Percentiles rank a stretch among this genome's conserved stretches.
Evolutionary conservation across 2,797 vertebrate genomes (phyloP).

Genomic region (Hydrolagus colliei): DNA sequence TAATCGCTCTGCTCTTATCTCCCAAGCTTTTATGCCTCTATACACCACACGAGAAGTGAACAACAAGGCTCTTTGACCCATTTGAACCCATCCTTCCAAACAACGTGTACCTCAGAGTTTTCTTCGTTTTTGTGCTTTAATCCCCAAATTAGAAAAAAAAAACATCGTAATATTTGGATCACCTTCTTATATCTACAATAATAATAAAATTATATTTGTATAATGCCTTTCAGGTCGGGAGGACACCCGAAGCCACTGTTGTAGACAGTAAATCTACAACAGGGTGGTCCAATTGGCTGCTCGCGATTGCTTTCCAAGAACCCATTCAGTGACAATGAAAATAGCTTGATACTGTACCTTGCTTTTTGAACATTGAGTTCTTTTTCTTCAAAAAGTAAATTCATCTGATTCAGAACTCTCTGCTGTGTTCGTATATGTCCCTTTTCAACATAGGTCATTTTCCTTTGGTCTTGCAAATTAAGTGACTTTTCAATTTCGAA

Average conservation of each 20-base stretch:
- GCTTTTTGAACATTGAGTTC: constrained; percentile 53
- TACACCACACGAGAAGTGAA: too few relatives aligned
- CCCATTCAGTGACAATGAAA: background rate
- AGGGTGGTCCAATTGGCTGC: background rate
- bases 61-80: too few relatives aligned
- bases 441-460: constrained; percentile 45
- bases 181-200: background rate
- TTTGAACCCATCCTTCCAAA: too few relatives aligned
- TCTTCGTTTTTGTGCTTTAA: background rate
- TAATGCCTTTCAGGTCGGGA: too few relatives aligned
- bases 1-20: too few relatives aligned
- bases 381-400: constrained; percentile 56
- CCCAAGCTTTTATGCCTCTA: too few relatives aligned
- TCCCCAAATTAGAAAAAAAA: background rate
- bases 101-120: background rate
- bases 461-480: background rate
- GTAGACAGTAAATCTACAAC: background rate
- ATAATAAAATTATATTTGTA: background rate
- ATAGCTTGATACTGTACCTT: constrained; percentile 56
- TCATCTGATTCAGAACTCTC: constrained; percentile 58
- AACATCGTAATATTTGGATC: background rate
- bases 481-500: constrained; percentile 36
- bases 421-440: constrained; percentile 53
- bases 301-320: constrained; percentile 26
- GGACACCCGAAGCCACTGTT: background rate